A percentile compares a stretch with the other conserved stretches of the same genome.
phyloP scores from a whole-genome alignment of 2,797 vertebrate genomes.

The Mallotus villosus region DNA sequence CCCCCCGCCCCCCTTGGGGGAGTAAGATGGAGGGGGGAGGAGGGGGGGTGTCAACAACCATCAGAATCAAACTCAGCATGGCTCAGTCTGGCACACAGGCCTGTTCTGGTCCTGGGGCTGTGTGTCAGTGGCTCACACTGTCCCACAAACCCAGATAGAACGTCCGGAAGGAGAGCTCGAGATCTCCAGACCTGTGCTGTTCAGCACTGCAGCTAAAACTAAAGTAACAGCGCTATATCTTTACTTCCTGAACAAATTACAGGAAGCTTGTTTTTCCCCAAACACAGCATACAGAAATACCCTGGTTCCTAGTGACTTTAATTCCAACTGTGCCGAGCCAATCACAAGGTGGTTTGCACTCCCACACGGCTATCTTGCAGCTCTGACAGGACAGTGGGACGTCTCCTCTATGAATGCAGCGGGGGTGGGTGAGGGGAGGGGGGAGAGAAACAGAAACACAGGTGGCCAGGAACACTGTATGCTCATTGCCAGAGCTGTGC shows the following conservation, averaged over 20 bases:
- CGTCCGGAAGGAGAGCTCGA: background rate
- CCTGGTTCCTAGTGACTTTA: too few species aligned
- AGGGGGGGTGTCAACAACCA: constrained; percentile 41
- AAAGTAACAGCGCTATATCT: too few species aligned
- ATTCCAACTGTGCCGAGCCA: too few species aligned
- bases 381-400: constrained; percentile 44
- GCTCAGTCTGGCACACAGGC: constrained; percentile 27
- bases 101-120: background rate
- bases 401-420: constrained; percentile 7
- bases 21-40: constrained; percentile 29
- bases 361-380: constrained; percentile 19
- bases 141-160: constrained; percentile 36
- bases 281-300: too few species aligned
- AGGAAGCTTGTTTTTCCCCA: too few species aligned
- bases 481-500: constrained; percentile 26
- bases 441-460: constrained; percentile 33
- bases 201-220: too few species aligned
- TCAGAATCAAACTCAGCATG: constrained; percentile 35
- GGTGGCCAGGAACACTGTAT: constrained; percentile 25
- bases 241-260: too few species aligned
- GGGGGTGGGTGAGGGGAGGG: background rate
- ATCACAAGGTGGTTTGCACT: too few species aligned
- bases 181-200: background rate
- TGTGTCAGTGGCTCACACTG: constrained; percentile 21
- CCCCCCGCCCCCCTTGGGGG: constrained; percentile 36